Conservation (phyloP, 2,113 vertebrate genomes). For the Elaphurus davidianus region DNA sequence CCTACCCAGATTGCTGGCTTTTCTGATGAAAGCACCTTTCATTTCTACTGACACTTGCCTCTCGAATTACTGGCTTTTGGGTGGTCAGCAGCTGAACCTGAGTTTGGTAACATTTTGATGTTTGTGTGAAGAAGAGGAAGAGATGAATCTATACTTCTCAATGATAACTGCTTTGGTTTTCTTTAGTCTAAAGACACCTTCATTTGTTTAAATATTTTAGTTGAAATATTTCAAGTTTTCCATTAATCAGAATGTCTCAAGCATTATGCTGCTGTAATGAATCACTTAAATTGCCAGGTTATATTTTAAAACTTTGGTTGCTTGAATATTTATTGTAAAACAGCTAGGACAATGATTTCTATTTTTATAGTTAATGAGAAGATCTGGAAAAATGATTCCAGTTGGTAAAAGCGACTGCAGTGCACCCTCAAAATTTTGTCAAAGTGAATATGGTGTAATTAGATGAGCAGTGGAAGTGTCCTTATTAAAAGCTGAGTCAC, state of each 20-base stretch:
- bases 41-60: background rate
- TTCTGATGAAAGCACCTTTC: background rate
- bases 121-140: background rate
- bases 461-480: background rate
- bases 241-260: background rate
- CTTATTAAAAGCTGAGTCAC: background rate
- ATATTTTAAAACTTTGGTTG: slow-evolving; percentile 2
- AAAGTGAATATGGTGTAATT: background rate
- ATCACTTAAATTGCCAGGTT: slow-evolving; percentile 19
- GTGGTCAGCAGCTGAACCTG: background rate
- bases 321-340: slow-evolving; percentile 57
- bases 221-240: background rate
- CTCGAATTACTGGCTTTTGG: background rate
- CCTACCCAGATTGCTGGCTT: background rate
- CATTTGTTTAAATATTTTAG: slow-evolving; percentile 39
- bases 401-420: background rate
- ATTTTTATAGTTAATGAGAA: slow-evolving; percentile 50
- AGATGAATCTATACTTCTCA: background rate
- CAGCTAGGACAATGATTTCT: slow-evolving; percentile 10
- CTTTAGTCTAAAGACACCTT: background rate
- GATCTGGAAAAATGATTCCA: slow-evolving; percentile 22
- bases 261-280: background rate
- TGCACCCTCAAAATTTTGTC: background rate
- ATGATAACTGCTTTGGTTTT: background rate
- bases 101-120: background rate